These are phyloP conservation scores for Girardinus metallicus DNA, from an alignment of 2,797 vertebrate species.

Conservation along the genomic window DNA sequence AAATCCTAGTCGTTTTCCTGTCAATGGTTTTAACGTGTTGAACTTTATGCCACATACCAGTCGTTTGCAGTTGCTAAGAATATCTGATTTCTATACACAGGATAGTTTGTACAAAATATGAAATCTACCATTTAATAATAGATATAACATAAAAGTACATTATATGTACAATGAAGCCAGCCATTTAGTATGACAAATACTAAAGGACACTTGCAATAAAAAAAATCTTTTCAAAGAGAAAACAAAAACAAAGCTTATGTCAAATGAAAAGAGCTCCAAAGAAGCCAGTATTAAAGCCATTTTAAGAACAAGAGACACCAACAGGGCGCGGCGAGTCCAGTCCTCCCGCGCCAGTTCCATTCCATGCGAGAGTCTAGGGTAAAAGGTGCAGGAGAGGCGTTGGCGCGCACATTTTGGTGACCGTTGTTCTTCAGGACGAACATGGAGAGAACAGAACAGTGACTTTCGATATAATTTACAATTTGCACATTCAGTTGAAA, in stretches of 20 bases:
- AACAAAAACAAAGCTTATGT: slow-evolving; percentile 74
- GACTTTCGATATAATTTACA: slow-evolving; percentile 82
- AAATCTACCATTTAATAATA: slow-evolving; percentile 86
- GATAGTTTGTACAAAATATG: slow-evolving; percentile 97
- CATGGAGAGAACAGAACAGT: slow-evolving; percentile 74
- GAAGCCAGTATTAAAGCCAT: slow-evolving; percentile 83
- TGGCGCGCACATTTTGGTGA: slow-evolving; percentile 74
- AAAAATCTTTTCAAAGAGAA: slow-evolving; percentile 73
- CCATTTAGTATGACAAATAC: slow-evolving; percentile 87
- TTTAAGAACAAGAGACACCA: slow-evolving; percentile 80
- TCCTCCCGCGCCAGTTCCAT: slow-evolving; percentile 23
- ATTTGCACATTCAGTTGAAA: slow-evolving; percentile 86
- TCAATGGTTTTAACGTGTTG: slow-evolving; percentile 84
- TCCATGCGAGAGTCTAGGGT: slow-evolving; percentile 13
- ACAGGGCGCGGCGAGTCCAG: slow-evolving; percentile 12
- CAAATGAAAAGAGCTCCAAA: slow-evolving; percentile 74
- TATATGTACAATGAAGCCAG: slow-evolving; percentile 96
- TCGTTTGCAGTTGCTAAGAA: slow-evolving; percentile 89
- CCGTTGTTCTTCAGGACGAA: slow-evolving; percentile 83
- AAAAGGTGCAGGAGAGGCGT: slow-evolving; percentile 2
- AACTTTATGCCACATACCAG: slow-evolving; percentile 90
- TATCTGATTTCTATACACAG: slow-evolving; percentile 92
- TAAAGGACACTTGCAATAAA: slow-evolving; percentile 92
- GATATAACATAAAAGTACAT: slow-evolving; percentile 95
- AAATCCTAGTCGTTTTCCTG: slow-evolving; percentile 78